These are phyloP conservation scores for Calliopum simillimum DNA, from an alignment of 2,888 invertebrate species.

Conservation along the genomic window DNA sequence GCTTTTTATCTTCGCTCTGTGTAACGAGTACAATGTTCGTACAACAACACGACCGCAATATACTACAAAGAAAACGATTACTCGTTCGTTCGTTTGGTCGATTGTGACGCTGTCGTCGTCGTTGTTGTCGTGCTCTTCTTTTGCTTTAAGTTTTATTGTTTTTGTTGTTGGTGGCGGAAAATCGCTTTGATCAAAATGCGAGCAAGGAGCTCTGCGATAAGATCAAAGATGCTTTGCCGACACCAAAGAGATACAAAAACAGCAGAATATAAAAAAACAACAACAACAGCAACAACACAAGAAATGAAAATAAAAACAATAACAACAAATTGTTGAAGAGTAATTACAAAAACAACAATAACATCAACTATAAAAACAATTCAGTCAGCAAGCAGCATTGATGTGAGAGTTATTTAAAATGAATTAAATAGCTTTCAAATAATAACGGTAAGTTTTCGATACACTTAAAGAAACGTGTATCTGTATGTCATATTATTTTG, in stretches of 20 bases:
- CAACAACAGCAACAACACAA: conserved; percentile 25
- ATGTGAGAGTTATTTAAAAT: conserved; percentile 9
- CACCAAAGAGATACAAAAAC: conserved; percentile 37
- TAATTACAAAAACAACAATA: conserved; percentile 19
- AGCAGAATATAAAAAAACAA: conserved; percentile 6
- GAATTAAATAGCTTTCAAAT: conserved; percentile 22
- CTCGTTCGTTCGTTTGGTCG: conserved; percentile 11
- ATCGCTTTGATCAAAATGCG: conserved; percentile 69
- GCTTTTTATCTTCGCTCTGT: too few relatives aligned
- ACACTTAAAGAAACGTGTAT: too few relatives aligned
- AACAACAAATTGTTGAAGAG: conserved; percentile 26
- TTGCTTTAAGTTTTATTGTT: conserved; percentile 33
- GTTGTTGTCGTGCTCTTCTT: conserved; percentile 31
- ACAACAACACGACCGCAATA: conserved; percentile 32
- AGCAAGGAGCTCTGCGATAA: conserved; percentile 68
- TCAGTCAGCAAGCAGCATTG: conserved; percentile 1
- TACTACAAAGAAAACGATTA: background rate
- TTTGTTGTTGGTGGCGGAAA: conserved; percentile 61
- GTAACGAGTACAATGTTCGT: too few relatives aligned
- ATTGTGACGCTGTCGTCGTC: conserved; percentile 23
- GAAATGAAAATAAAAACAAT: conserved; percentile 39
- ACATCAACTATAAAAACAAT: conserved; percentile 13
- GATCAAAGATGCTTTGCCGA: conserved; percentile 67
- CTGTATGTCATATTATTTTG: too few relatives aligned
- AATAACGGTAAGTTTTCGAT: conserved; percentile 17